phyloP scores from a whole-genome alignment of 2,113 vertebrate genomes.

The Carlito syrichta region DNA sequence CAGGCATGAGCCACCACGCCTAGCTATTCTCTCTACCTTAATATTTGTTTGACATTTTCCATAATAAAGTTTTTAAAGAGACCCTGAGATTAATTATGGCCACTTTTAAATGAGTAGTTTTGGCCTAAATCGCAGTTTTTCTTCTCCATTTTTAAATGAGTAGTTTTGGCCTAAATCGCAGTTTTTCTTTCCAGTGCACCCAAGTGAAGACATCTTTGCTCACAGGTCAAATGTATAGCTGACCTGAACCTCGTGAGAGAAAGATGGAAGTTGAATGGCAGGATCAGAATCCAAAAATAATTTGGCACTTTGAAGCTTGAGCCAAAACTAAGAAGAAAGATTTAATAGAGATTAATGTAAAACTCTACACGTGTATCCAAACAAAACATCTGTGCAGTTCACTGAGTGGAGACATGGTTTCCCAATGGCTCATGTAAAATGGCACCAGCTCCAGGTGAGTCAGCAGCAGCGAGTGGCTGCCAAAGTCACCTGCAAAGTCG shows the following conservation, averaged over 20 bases:
- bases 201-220: not conserved
- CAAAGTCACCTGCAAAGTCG: not conserved
- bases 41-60: not conserved
- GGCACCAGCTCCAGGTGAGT: not conserved
- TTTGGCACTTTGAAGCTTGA: not conserved
- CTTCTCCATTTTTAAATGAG: not conserved
- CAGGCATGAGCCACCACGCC: too few relatives aligned
- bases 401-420: not conserved
- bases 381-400: not conserved
- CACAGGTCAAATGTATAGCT: not conserved
- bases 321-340: not conserved
- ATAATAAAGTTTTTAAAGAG: not conserved
- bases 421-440: not conserved
- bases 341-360: constrained; percentile 43
- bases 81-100: too few relatives aligned
- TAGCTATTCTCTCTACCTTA: too few relatives aligned
- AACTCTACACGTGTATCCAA: not conserved
- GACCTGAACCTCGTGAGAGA: not conserved
- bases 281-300: not conserved
- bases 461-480: not conserved
- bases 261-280: not conserved
- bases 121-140: not conserved
- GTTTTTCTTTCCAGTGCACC: not conserved
- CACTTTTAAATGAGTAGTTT: not conserved
- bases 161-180: not conserved